Percentiles rank a stretch among this genome's conserved stretches.
Evolutionary conservation across 2,797 vertebrate genomes (phyloP).

Genomic region (Galago senegalensis): DNA sequence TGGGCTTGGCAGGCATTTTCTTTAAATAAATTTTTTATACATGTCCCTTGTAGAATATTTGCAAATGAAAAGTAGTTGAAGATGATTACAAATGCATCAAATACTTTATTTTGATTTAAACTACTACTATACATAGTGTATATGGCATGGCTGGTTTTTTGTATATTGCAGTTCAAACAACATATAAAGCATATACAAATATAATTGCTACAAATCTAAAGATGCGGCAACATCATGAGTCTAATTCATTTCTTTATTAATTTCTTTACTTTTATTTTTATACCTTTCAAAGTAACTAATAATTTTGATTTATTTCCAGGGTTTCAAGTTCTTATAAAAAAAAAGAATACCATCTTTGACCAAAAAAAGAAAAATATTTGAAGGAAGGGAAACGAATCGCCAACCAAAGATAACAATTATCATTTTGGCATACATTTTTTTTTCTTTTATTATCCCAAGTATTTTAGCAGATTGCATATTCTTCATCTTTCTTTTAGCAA

Average conservation of each 20-base stretch:
- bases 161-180: not conserved
- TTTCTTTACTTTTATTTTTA: not conserved
- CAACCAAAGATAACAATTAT: not conserved
- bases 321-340: not conserved
- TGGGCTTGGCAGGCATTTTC: not conserved
- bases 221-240: not conserved
- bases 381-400: not conserved
- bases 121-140: not conserved
- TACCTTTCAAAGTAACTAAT: not conserved
- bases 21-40: not conserved
- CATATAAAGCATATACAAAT: not conserved
- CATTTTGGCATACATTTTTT: not conserved
- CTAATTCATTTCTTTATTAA: not conserved
- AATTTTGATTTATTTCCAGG: conserved; percentile 23
- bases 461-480: conserved; percentile 45
- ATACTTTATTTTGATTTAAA: not conserved
- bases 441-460: not conserved
- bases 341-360: not conserved
- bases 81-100: not conserved
- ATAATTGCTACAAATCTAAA: not conserved
- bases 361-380: not conserved
- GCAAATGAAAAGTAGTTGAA: not conserved
- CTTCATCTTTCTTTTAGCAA: not conserved
- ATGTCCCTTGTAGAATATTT: not conserved
- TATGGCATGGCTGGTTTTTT: not conserved